Conservation (phyloP, 2,113 vertebrate species). For the Silurus glanis region DNA sequence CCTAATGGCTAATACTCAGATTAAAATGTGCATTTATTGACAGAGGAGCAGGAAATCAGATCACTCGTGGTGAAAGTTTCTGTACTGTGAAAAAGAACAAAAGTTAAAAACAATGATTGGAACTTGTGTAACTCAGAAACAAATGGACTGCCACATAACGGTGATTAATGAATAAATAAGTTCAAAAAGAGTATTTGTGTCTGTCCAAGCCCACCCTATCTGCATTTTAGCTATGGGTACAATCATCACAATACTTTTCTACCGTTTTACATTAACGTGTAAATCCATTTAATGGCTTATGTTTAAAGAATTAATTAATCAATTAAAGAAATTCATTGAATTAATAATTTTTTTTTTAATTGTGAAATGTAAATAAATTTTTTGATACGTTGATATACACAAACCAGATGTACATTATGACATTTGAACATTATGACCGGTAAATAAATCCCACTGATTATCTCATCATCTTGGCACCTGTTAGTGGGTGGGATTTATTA, state of each 20-base stretch:
- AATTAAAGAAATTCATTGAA: no score
- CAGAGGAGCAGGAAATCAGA: conserved; percentile 54
- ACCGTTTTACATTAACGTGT: neutral
- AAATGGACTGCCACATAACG: neutral
- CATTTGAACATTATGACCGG: no score
- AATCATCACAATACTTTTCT: neutral
- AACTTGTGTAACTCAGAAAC: neutral
- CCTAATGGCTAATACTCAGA: conserved; percentile 54
- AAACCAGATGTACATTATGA: no score
- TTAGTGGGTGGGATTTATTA: no score
- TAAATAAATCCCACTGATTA: no score
- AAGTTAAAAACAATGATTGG: neutral
- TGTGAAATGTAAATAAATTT: no score
- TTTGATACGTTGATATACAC: no score
- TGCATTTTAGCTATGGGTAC: neutral
- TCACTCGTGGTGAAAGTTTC: conserved; percentile 41
- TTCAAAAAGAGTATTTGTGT: neutral
- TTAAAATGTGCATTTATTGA: conserved; percentile 52
- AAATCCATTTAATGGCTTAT: neutral
- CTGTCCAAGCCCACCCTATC: neutral
- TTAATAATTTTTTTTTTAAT: no score
- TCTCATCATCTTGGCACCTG: no score
- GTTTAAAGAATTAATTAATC: neutral
- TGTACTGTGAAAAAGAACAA: neutral
- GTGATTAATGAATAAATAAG: neutral